A percentile compares a stretch with the other conserved stretches of the same genome.
Evolutionary conservation across 2,888 invertebrate species (phyloP).

Genomic region (Lepetodrilus schrolli): DNA sequence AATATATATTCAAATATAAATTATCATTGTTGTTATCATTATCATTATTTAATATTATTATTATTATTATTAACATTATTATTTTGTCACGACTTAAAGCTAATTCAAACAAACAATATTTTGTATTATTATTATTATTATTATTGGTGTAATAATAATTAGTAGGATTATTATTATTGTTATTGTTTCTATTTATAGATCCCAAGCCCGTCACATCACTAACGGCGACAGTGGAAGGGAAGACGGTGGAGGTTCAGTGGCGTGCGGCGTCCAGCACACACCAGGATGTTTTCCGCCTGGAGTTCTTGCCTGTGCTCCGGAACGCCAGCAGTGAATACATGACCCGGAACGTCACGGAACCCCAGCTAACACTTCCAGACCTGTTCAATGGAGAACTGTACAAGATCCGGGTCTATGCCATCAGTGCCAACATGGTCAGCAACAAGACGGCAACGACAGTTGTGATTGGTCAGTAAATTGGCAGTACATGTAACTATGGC

Average conservation of each 20-base stretch:
- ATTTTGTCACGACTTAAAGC: too few species aligned
- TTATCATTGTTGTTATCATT: too few species aligned
- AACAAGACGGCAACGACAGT: background rate
- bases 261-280: constrained; percentile 43
- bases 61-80: too few species aligned
- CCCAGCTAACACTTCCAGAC: constrained; percentile 40
- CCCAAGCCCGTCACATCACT: constrained; percentile 53
- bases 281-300: constrained; percentile 49
- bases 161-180: too few species aligned
- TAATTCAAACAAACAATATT: too few species aligned
- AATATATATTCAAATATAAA: too few species aligned
- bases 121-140: too few species aligned
- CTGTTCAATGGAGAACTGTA: constrained; percentile 62
- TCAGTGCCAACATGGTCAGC: constrained; percentile 51
- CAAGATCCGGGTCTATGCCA: constrained; percentile 54
- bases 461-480: constrained; percentile 38
- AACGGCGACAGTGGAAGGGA: constrained; percentile 36
- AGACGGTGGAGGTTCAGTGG: constrained; percentile 51
- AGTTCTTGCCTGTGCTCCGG: constrained; percentile 51
- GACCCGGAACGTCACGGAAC: constrained; percentile 40
- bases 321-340: constrained; percentile 43
- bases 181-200: too few species aligned
- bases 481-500: background rate
- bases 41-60: too few species aligned
- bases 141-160: too few species aligned